phyloP scores from a whole-genome alignment of 2,113 vertebrate genomes.

The Neodontobutis hainanensis region DNA sequence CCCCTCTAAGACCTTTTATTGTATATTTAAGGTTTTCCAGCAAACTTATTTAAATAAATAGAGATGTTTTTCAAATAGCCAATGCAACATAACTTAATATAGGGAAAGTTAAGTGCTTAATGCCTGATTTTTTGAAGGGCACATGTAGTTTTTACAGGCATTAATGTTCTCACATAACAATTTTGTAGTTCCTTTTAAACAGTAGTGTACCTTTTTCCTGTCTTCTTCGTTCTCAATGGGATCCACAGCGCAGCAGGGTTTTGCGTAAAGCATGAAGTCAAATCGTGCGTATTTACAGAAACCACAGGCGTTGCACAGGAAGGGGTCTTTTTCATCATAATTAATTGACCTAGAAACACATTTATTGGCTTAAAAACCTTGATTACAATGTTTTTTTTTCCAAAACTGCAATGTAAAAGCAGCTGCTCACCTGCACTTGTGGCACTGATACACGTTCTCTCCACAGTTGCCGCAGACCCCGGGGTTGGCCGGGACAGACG shows the following conservation, averaged over 20 bases:
- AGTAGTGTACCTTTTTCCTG: conserved; percentile 87
- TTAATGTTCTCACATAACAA: too few relatives aligned
- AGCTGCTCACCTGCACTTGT: conserved; percentile 92
- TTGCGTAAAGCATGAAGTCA: conserved; percentile 99
- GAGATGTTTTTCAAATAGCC: too few relatives aligned
- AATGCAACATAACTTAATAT: too few relatives aligned
- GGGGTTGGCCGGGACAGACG: conserved; percentile 95
- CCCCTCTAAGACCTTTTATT: too few relatives aligned
- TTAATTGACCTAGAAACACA: conserved; percentile 89
- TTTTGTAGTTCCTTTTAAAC: background rate
- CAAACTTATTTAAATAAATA: too few relatives aligned
- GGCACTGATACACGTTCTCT: conserved; percentile 97
- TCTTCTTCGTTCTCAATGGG: conserved; percentile 99
- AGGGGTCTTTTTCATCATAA: conserved; percentile 98
- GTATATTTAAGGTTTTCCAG: too few relatives aligned
- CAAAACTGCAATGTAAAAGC: background rate
- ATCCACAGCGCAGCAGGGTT: conserved; percentile 97
- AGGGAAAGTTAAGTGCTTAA: too few relatives aligned
- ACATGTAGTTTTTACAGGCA: too few relatives aligned
- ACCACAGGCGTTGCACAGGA: conserved; percentile 97
- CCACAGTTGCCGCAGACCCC: conserved; percentile 98
- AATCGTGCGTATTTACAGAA: conserved; percentile 99
- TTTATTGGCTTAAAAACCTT: background rate
- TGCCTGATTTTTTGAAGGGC: too few relatives aligned
- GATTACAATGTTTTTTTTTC: background rate